A percentile compares a stretch with the other conserved stretches of the same genome.
These are phyloP conservation scores for Pandemis corylana DNA, from an alignment of 2,888 invertebrate species.

Conservation along the genomic window DNA sequence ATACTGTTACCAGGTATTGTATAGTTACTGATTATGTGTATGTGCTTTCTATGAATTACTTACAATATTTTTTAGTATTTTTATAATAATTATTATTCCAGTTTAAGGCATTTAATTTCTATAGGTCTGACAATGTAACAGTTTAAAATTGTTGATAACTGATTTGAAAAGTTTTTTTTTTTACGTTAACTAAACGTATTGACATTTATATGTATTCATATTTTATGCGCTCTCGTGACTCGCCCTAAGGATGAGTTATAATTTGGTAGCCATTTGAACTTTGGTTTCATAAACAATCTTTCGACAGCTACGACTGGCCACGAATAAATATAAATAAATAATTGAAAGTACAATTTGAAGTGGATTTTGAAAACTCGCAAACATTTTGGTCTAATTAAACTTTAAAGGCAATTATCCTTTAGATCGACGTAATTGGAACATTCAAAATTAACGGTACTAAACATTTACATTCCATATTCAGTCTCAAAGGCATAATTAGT, in stretches of 20 bases:
- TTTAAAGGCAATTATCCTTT: neutral
- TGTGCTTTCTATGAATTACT: constrained; percentile 44
- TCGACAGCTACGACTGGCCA: too few species aligned
- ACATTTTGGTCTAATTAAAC: neutral
- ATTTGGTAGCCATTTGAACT: too few species aligned
- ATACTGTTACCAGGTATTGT: constrained; percentile 74
- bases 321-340: too few species aligned
- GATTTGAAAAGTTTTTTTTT: constrained; percentile 65
- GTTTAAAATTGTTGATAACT: constrained; percentile 42
- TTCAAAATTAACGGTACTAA: constrained; percentile 43
- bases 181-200: too few species aligned
- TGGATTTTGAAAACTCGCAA: neutral
- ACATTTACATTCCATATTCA: constrained; percentile 62
- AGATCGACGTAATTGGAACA: constrained; percentile 5
- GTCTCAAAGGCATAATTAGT: constrained; percentile 52
- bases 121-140: constrained; percentile 43
- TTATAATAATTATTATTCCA: constrained; percentile 47
- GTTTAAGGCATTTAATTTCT: constrained; percentile 55
- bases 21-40: constrained; percentile 57
- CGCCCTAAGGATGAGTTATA: too few species aligned
- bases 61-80: constrained; percentile 44
- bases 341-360: neutral
- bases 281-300: too few species aligned
- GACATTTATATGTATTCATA: too few species aligned
- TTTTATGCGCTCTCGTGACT: too few species aligned